A percentile compares a stretch with the other conserved stretches of the same genome.
Conservation (phyloP, 37 sponge, comb jelly and placozoan species). For the Oscarella lobularis region DNA sequence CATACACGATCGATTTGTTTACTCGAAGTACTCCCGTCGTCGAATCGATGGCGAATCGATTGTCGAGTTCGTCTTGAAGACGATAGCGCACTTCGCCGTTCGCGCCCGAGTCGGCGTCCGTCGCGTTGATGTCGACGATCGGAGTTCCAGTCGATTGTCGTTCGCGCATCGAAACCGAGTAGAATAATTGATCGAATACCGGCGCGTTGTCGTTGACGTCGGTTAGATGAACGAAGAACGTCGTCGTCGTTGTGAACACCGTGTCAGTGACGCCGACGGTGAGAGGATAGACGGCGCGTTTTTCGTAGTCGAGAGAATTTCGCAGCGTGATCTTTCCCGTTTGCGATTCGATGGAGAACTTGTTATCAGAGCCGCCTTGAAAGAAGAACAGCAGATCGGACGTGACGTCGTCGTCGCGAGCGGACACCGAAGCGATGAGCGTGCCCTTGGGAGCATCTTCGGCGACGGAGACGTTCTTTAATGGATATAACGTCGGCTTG, state of each 20-base stretch:
- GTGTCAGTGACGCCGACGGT: not conserved
- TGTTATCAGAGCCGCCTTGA: not conserved
- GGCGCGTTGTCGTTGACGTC: conserved; percentile 14
- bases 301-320: not conserved
- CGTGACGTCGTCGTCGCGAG: not conserved
- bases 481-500: not conserved
- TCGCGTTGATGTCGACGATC: not conserved
- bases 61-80: not conserved
- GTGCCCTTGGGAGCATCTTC: not conserved
- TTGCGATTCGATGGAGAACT: not conserved
- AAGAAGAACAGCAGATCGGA: conserved; percentile 1
- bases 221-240: not conserved
- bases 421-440: not conserved
- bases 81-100: conserved; percentile 10
- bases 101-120: not conserved
- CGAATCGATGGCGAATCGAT: not conserved
- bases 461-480: not conserved
- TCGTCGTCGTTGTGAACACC: not conserved
- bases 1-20: not conserved
- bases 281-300: not conserved
- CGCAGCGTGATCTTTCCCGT: not conserved
- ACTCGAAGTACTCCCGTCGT: not conserved
- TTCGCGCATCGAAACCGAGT: not conserved
- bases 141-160: not conserved
- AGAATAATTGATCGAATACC: not conserved